Conservation (phyloP, 2,797 vertebrate genomes). For the Morelia viridis region DNA sequence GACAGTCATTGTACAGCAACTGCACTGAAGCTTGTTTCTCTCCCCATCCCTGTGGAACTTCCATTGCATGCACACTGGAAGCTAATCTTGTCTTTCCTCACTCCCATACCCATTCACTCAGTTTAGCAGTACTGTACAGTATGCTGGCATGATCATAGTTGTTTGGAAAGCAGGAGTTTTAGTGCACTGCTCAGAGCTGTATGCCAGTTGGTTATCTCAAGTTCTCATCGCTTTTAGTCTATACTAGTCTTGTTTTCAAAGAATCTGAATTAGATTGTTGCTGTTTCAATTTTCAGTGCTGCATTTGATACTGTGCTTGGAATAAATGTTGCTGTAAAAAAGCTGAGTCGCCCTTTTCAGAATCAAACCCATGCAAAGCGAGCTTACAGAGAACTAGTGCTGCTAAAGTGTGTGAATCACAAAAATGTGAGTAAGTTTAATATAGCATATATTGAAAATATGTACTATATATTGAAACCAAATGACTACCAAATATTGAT, state of each 20-base stretch:
- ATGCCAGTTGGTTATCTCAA: background rate
- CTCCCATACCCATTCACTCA: background rate
- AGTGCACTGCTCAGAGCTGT: background rate
- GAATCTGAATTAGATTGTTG: constrained; percentile 44
- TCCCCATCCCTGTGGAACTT: background rate
- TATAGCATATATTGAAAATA: background rate
- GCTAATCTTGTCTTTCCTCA: background rate
- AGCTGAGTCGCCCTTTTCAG: constrained; percentile 95
- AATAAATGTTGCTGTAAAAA: constrained; percentile 95
- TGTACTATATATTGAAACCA: background rate
- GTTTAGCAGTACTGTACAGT: background rate
- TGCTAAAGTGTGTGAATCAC: constrained; percentile 98
- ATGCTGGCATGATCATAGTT: background rate
- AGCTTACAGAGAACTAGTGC: constrained; percentile 95
- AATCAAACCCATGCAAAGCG: constrained; percentile 97
- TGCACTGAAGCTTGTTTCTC: background rate
- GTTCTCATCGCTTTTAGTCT: background rate
- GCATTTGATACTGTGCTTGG: constrained; percentile 90
- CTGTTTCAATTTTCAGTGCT: constrained; percentile 80
- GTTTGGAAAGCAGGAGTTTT: background rate
- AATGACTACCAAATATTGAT: background rate
- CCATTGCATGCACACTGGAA: background rate
- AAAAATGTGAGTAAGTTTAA: constrained; percentile 86
- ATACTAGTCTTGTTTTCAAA: constrained; percentile 1
- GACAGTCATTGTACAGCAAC: background rate